phyloP scores from a whole-genome alignment of 2,797 vertebrate genomes.

The Falco naumanni region DNA sequence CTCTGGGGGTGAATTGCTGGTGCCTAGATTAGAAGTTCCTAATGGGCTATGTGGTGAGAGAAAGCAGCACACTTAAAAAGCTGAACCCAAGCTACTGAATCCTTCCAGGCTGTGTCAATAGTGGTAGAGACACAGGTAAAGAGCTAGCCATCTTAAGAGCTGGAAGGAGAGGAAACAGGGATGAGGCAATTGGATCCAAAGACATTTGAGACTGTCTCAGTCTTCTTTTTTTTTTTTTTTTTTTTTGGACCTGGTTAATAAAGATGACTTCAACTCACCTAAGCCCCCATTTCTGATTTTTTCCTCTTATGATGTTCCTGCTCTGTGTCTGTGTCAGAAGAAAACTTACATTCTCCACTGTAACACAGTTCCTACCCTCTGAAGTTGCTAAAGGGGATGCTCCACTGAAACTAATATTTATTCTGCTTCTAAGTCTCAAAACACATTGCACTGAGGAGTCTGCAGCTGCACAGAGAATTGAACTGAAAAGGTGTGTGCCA shows the following conservation, averaged over 20 bases:
- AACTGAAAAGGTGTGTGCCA: not conserved
- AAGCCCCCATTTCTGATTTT: not conserved
- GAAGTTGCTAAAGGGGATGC: not conserved
- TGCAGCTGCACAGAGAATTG: not conserved
- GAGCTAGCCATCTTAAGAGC: not conserved
- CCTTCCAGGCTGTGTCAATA: not conserved
- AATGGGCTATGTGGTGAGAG: not conserved
- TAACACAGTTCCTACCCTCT: not conserved
- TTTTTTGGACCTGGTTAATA: not conserved
- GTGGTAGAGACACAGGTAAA: not conserved
- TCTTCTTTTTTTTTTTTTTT: not conserved
- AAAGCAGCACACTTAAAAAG: not conserved
- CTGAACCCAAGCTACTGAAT: not conserved
- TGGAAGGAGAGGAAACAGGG: not conserved
- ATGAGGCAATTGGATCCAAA: not conserved
- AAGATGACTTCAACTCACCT: not conserved
- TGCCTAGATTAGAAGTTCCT: not conserved
- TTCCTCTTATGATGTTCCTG: not conserved
- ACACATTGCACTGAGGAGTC: not conserved
- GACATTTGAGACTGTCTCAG: not conserved
- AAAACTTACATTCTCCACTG: not conserved
- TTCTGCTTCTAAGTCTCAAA: not conserved
- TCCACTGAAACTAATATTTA: not conserved
- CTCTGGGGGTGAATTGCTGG: not conserved
- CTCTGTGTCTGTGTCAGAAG: not conserved